Percentiles rank a stretch among this genome's conserved stretches.
These are phyloP conservation scores for Chroicocephalus ridibundus DNA, from an alignment of 2,113 vertebrate genomes.

Conservation along the genomic window DNA sequence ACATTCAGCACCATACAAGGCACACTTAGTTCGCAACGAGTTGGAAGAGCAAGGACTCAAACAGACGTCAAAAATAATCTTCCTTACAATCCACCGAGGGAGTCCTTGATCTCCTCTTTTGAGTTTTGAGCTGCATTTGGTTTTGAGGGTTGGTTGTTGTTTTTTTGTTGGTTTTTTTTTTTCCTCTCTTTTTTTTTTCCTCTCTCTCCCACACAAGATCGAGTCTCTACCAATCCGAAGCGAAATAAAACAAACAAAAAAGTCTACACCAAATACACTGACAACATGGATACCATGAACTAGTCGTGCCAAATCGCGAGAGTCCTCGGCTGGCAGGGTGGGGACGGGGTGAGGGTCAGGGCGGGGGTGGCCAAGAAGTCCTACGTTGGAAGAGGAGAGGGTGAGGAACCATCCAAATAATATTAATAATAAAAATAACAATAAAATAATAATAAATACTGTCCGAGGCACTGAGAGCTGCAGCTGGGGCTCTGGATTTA, in stretches of 20 bases:
- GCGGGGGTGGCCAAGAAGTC: neutral
- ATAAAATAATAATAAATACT: slow-evolving; percentile 76
- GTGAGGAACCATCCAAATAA: slow-evolving; percentile 53
- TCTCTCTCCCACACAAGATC: slow-evolving; percentile 14
- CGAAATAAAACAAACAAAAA: slow-evolving; percentile 59
- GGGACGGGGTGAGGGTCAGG: neutral
- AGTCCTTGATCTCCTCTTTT: slow-evolving; percentile 31
- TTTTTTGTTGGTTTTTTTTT: neutral
- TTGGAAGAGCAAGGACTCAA: slow-evolving; percentile 44
- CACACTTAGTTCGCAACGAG: neutral
- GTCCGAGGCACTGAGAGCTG: slow-evolving; percentile 45
- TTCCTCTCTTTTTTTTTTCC: neutral
- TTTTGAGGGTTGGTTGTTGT: neutral
- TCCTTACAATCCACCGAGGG: slow-evolving; percentile 16
- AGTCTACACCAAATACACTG: slow-evolving; percentile 71
- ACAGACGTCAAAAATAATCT: slow-evolving; percentile 37
- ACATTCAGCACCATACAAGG: slow-evolving; percentile 67
- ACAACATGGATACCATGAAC: slow-evolving; percentile 82
- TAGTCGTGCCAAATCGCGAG: slow-evolving; percentile 28
- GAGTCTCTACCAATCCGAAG: slow-evolving; percentile 45
- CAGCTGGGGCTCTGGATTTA: neutral
- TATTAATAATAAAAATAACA: slow-evolving; percentile 65
- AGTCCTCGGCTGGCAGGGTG: slow-evolving; percentile 28
- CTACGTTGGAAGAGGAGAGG: neutral
- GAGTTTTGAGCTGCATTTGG: slow-evolving; percentile 11